Percentiles rank a stretch among this genome's conserved stretches.
phyloP scores from a whole-genome alignment of 2,113 vertebrate genomes.

The Lasiurus borealis region DNA sequence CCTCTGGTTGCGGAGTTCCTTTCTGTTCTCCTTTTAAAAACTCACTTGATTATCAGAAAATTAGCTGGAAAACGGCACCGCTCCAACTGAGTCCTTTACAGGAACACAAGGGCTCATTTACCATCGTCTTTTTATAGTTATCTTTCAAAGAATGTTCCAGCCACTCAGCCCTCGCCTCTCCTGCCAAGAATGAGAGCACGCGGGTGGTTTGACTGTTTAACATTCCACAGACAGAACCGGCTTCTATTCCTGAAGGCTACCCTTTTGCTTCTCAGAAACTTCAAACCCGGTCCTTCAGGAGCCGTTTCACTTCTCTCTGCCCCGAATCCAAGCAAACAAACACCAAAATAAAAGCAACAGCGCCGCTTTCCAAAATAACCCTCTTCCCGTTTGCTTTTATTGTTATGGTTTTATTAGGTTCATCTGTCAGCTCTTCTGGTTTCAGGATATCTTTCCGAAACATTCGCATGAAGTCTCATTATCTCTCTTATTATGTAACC shows the following conservation, averaged over 20 bases:
- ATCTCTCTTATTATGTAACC: not conserved
- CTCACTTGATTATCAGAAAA: constrained; percentile 72
- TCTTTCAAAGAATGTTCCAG: constrained; percentile 65
- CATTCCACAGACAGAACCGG: constrained; percentile 63
- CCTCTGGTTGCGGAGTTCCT: not conserved
- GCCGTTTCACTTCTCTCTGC: constrained; percentile 50
- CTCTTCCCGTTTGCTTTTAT: not conserved
- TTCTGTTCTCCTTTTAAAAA: constrained; percentile 33
- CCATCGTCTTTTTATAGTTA: constrained; percentile 53
- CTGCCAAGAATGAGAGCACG: constrained; percentile 63
- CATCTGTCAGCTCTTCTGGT: not conserved
- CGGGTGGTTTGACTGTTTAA: not conserved
- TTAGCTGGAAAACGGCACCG: constrained; percentile 49
- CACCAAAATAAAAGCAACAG: not conserved
- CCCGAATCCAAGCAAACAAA: constrained; percentile 40
- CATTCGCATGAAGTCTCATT: not conserved
- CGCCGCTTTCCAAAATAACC: not conserved
- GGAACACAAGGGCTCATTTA: constrained; percentile 66
- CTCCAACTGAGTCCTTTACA: constrained; percentile 56
- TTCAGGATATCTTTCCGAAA: not conserved
- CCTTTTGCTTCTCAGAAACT: constrained; percentile 67
- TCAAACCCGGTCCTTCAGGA: constrained; percentile 54
- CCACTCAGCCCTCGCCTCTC: constrained; percentile 47
- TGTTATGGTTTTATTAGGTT: not conserved
- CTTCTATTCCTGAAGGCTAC: constrained; percentile 55